Percentiles rank a stretch among this genome's conserved stretches.
Evolutionary conservation across 2,113 vertebrate species (phyloP).

Genomic region (Siniperca knerii): DNA sequence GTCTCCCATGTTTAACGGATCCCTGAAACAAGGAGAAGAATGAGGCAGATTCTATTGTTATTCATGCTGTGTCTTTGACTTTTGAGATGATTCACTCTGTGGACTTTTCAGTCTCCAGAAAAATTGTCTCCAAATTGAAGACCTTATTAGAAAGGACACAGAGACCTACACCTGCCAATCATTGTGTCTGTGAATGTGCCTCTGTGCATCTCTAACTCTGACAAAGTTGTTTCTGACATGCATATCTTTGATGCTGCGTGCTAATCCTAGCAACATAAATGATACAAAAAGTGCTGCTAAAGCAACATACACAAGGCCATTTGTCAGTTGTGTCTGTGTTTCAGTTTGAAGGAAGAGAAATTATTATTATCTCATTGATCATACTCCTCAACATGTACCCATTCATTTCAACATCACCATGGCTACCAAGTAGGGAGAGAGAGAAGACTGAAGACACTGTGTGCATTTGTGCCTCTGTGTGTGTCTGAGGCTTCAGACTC

Average conservation of each 20-base stretch:
- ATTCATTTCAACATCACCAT: slow-evolving; percentile 43
- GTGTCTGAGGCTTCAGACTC: slow-evolving; percentile 13
- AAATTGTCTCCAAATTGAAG: slow-evolving; percentile 55
- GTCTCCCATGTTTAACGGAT: neutral
- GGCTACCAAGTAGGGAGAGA: slow-evolving; percentile 16
- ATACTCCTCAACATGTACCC: slow-evolving; percentile 18
- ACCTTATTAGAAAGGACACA: slow-evolving; percentile 60
- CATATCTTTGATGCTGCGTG: neutral
- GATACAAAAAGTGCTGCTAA: neutral
- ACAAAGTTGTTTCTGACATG: neutral
- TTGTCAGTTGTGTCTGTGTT: neutral
- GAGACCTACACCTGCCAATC: slow-evolving; percentile 54
- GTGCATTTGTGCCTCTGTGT: neutral
- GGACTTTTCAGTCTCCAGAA: slow-evolving; percentile 46
- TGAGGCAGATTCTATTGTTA: slow-evolving; percentile 18
- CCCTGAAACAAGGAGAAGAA: neutral
- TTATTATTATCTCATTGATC: slow-evolving; percentile 45
- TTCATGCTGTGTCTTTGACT: slow-evolving; percentile 55
- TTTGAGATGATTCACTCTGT: slow-evolving; percentile 53
- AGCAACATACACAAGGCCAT: neutral
- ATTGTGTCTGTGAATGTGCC: neutral
- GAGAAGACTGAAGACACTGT: neutral
- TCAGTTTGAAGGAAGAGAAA: neutral
- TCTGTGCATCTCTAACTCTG: neutral
- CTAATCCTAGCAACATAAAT: neutral